Conservation (phyloP, 1,140 invertebrate genomes). For the Zaprionus inermis region DNA sequence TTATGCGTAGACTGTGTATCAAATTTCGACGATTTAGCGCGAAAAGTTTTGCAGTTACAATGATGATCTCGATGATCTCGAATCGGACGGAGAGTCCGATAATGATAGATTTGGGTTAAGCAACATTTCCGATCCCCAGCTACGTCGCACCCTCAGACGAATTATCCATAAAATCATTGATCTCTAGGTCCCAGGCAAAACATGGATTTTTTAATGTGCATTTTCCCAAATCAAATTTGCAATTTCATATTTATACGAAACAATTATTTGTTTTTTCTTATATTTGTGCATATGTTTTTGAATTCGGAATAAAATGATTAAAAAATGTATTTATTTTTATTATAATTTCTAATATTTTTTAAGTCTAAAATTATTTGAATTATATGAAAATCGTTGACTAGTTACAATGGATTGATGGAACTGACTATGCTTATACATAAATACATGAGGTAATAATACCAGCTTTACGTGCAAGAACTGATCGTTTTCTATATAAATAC, state of each 20-base stretch:
- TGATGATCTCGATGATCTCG: background rate
- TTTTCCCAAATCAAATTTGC: too few species aligned
- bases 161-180: conserved; percentile 16
- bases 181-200: background rate
- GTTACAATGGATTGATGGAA: background rate
- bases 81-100: background rate
- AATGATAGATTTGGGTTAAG: background rate
- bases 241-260: background rate
- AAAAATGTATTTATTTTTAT: background rate
- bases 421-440: background rate
- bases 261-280: too few species aligned
- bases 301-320: background rate
- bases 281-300: background rate
- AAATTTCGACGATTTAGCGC: background rate
- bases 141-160: background rate
- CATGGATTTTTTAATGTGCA: too few species aligned
- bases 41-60: too few species aligned
- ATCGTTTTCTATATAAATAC: background rate
- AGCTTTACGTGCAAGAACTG: background rate
- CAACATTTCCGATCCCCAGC: background rate
- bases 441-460: too few species aligned
- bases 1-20: background rate
- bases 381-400: background rate
- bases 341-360: too few species aligned
- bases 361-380: background rate